Evolutionary conservation across 2,888 invertebrate species (phyloP).

Genomic region (Formica aserva): DNA sequence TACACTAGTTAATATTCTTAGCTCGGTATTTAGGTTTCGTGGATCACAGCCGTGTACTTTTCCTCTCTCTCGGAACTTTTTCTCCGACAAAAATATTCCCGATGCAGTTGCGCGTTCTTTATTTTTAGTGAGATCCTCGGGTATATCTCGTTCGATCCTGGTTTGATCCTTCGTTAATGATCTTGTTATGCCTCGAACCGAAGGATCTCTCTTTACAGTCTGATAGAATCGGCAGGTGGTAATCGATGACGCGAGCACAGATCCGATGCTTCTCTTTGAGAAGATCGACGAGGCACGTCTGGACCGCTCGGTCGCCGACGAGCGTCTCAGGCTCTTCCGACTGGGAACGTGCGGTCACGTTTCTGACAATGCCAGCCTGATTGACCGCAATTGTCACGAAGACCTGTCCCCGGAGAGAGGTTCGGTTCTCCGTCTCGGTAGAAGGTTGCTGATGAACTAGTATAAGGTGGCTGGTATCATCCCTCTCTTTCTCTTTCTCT

Average conservation of each 20-base stretch:
- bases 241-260: constrained; percentile 21
- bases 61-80: neutral
- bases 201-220: neutral
- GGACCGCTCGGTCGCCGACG: constrained; percentile 55
- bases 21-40: constrained; percentile 20
- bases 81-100: neutral
- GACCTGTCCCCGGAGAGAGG: constrained; percentile 43
- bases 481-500: constrained; percentile 12
- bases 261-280: constrained; percentile 38
- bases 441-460: constrained; percentile 45
- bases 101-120: neutral
- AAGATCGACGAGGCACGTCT: constrained; percentile 55
- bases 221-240: constrained; percentile 28
- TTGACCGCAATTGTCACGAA: constrained; percentile 54
- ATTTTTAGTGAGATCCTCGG: constrained; percentile 23
- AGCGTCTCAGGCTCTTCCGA: constrained; percentile 53
- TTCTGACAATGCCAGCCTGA: constrained; percentile 55
- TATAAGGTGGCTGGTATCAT: constrained; percentile 47
- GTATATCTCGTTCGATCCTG: neutral
- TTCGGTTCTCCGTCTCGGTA: constrained; percentile 45
- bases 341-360: constrained; percentile 49
- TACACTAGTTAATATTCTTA: constrained; percentile 15
- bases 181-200: neutral
- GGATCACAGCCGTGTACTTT: constrained; percentile 33
- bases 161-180: neutral